These are phyloP conservation scores for Allobates femoralis DNA, from an alignment of 2,797 vertebrate species.

Conservation along the genomic window DNA sequence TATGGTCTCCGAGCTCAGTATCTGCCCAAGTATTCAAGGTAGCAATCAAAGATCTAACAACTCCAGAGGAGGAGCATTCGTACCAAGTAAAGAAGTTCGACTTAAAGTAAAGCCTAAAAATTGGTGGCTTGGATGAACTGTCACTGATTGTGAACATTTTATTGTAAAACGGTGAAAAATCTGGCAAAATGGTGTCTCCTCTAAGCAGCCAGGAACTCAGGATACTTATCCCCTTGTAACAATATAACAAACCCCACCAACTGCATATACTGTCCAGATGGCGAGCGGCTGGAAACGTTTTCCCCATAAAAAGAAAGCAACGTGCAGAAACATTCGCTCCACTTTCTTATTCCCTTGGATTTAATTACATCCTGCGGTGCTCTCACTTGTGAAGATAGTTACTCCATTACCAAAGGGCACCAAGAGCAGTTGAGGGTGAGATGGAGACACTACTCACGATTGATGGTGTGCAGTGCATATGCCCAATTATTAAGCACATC, in stretches of 20 bases:
- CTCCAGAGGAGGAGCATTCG: background rate
- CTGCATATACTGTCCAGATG: constrained; percentile 67
- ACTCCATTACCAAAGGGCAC: constrained; percentile 50
- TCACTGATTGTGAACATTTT: constrained; percentile 56
- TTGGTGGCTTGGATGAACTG: constrained; percentile 29
- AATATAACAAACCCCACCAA: constrained; percentile 60
- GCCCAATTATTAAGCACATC: background rate
- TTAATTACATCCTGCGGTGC: constrained; percentile 59
- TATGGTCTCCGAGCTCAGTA: background rate
- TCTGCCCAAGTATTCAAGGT: background rate
- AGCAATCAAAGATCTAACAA: constrained; percentile 12
- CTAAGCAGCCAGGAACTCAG: constrained; percentile 60
- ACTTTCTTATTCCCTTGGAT: constrained; percentile 52
- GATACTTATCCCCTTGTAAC: constrained; percentile 64
- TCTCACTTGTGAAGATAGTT: constrained; percentile 51
- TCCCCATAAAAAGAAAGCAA: constrained; percentile 64
- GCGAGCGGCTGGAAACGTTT: constrained; percentile 63
- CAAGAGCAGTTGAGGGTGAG: background rate
- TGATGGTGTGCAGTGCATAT: background rate
- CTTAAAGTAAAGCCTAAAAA: background rate
- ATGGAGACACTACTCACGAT: background rate
- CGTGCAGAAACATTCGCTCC: constrained; percentile 60
- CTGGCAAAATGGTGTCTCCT: constrained; percentile 60
- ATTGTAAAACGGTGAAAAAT: constrained; percentile 31
- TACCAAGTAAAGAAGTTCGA: constrained; percentile 25